phyloP scores from a whole-genome alignment of 2,113 vertebrate species.

The Nyctereutes procyonoides region DNA sequence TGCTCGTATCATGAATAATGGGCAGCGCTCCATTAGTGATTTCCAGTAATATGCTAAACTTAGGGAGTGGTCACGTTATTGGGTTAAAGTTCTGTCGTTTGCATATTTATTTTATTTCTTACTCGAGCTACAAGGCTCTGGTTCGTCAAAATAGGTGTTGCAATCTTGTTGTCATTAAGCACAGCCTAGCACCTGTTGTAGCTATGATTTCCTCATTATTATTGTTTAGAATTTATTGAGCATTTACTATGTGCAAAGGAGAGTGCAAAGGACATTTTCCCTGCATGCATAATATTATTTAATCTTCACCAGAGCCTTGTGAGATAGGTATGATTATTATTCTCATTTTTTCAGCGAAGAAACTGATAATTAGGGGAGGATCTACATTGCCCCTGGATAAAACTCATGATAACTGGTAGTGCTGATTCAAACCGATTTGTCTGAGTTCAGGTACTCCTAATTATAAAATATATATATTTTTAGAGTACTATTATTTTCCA shows the following conservation, averaged over 20 bases:
- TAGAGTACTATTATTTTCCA: background rate
- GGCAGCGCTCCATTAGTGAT: conserved; percentile 82
- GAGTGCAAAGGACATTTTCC: background rate
- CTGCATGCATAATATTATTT: background rate
- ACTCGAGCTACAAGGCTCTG: conserved; percentile 65
- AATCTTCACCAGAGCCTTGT: background rate
- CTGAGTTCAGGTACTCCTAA: background rate
- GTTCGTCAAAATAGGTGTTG: background rate
- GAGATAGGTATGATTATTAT: background rate
- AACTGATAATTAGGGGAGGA: background rate
- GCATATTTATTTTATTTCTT: conserved; percentile 85
- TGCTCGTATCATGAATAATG: conserved; percentile 86
- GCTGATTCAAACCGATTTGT: background rate
- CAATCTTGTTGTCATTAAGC: conserved; percentile 43
- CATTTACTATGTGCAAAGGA: background rate
- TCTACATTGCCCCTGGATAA: background rate
- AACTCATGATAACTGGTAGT: background rate
- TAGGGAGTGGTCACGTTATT: conserved; percentile 85
- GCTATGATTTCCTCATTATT: background rate
- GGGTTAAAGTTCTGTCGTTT: conserved; percentile 85
- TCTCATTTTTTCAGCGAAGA: conserved; percentile 8
- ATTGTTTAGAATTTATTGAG: conserved; percentile 33
- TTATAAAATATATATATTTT: background rate
- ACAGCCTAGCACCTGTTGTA: background rate
- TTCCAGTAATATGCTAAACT: conserved; percentile 84